Conservation (phyloP, 37 sponge, comb jelly and placozoan species). For the Geodia barretti region DNA sequence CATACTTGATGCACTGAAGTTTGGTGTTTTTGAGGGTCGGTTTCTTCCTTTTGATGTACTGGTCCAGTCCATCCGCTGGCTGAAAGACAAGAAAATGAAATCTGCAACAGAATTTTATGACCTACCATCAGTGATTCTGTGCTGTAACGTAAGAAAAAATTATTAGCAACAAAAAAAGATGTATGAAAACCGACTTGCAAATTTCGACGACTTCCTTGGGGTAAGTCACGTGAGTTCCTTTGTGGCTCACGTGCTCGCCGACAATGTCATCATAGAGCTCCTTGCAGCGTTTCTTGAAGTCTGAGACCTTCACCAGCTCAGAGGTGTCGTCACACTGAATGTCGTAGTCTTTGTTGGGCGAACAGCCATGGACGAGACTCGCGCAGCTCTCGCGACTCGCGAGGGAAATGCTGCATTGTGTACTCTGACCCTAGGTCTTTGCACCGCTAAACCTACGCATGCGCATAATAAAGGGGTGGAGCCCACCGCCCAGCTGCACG, state of each 20-base stretch:
- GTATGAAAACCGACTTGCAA: not conserved
- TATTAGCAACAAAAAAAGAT: not conserved
- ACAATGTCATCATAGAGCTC: not conserved
- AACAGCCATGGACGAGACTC: not conserved
- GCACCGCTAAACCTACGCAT: not conserved
- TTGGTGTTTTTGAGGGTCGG: not conserved
- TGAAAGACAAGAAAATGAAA: not conserved
- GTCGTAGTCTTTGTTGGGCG: conserved; percentile 9
- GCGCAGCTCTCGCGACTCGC: not conserved
- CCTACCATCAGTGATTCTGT: not conserved
- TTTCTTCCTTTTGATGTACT: not conserved
- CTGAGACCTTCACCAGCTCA: conserved; percentile 8
- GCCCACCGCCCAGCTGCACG: too few species aligned
- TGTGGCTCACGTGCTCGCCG: not conserved
- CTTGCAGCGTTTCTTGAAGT: conserved; percentile 13
- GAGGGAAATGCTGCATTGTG: too few species aligned
- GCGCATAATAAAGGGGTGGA: too few species aligned
- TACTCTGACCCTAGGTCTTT: too few species aligned
- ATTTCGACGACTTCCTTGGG: not conserved
- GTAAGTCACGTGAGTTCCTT: not conserved
- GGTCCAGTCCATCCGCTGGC: not conserved
- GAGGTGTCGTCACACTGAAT: not conserved
- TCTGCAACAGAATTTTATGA: not conserved
- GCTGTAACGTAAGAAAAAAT: not conserved
- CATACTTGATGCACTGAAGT: not conserved